Conservation (phyloP, 2,888 invertebrate genomes). For the Dynastes maya region DNA sequence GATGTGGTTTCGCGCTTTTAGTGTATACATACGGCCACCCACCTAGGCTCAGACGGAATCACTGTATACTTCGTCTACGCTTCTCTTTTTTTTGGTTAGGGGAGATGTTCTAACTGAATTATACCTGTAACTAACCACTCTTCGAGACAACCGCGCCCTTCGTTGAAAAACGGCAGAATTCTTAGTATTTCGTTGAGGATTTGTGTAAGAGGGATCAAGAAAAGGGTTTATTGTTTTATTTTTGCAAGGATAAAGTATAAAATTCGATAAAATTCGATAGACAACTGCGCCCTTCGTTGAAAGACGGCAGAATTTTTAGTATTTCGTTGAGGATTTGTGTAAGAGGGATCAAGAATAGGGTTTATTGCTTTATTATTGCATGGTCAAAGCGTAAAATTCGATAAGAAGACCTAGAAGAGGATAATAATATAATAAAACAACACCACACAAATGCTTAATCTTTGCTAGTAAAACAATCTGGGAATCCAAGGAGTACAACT, state of each 20-base stretch:
- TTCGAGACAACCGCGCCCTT: not conserved
- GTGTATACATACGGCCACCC: conserved; percentile 53
- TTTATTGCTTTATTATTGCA: conserved; percentile 4
- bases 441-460: too few relatives aligned
- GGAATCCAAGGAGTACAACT: too few relatives aligned
- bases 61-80: not conserved
- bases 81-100: conserved; percentile 29
- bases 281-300: conserved; percentile 11
- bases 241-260: not conserved
- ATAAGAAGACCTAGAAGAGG: not conserved
- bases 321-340: conserved; percentile 1
- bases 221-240: conserved; percentile 3
- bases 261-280: too few relatives aligned
- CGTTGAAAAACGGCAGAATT: conserved; percentile 35
- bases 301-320: conserved; percentile 33
- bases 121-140: conserved; percentile 16
- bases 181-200: conserved; percentile 22
- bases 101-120: conserved; percentile 27
- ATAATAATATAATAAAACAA: not conserved
- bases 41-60: conserved; percentile 41
- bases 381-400: not conserved
- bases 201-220: too few relatives aligned
- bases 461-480: too few relatives aligned
- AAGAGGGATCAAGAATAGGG: not conserved
- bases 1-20: conserved; percentile 59